Evolutionary conservation across 1,140 invertebrate species (phyloP).

Genomic region (Caenorhabditis remanei): DNA sequence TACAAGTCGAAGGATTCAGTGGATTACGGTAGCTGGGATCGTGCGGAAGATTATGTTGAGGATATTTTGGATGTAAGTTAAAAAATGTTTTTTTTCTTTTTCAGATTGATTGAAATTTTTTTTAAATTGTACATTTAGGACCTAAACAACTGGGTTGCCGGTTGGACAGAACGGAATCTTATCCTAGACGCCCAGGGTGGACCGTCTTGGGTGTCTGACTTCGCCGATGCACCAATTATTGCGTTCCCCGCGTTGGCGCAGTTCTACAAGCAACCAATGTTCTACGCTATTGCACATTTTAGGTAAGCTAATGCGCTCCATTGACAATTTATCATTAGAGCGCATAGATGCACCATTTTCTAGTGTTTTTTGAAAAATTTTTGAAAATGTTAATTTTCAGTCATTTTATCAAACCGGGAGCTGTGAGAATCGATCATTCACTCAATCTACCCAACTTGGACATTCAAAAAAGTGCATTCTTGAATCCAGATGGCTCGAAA

Average conservation of each 20-base stretch:
- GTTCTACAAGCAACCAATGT: slow-evolving; percentile 64
- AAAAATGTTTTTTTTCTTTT: background rate
- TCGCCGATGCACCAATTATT: slow-evolving; percentile 53
- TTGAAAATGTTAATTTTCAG: background rate
- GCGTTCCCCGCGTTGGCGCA: slow-evolving; percentile 12
- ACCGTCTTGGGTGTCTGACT: slow-evolving; percentile 47
- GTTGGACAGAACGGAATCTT: slow-evolving; percentile 59
- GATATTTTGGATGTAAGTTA: slow-evolving; percentile 47
- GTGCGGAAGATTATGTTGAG: background rate
- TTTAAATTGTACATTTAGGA: slow-evolving; percentile 22
- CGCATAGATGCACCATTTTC: background rate
- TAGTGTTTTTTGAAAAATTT: too few species aligned
- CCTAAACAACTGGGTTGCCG: slow-evolving; percentile 52
- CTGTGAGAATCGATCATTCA: slow-evolving; percentile 27
- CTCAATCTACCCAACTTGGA: background rate
- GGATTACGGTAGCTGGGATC: slow-evolving; percentile 51
- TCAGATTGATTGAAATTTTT: background rate
- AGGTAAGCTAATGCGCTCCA: background rate
- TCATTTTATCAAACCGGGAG: slow-evolving; percentile 9
- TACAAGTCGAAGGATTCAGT: slow-evolving; percentile 7
- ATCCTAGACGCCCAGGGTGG: slow-evolving; percentile 56
- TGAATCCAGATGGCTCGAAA: slow-evolving; percentile 3
- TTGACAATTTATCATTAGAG: background rate
- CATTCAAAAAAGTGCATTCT: slow-evolving; percentile 1
- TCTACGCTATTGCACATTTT: slow-evolving; percentile 62